Evolutionary conservation across 2,113 vertebrate species (phyloP), one percentile per base, ranked within the genome.

Genomic region (Phalacrocorax carbo): DNA sequence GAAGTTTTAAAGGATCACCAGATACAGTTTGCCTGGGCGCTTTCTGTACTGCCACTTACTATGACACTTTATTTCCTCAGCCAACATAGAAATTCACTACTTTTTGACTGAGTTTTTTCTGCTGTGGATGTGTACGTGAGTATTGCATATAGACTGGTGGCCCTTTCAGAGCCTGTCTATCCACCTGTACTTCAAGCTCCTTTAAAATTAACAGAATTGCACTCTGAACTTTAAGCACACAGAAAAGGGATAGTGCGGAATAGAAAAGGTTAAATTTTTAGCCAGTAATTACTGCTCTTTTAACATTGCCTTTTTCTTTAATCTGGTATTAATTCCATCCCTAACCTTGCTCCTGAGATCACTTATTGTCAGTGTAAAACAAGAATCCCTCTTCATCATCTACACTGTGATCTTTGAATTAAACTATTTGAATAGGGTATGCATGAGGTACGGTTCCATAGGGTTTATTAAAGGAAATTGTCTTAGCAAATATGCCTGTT

Each of bases 381-480:
- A 93, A 95, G 40, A 94, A 95, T 82, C 46, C 26, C 27, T 84
- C 75, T 96, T 85, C 42, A 26, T 96, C 94, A 90, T 96, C 89
- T 91, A 44, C 64, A 48, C 76, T 95, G 29, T 95, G 85, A 97
- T 96, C 95, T 97, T 97, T 72, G 89, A 96, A 94, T 97, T 97
- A 96, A 93, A 89, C 57, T 70, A 7, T 93, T 96, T 96, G 92
- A 96, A 96, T 69, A 54, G 94, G 69, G 58, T 76, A 87, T 48
- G 68, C 38, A 30, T 68, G 75, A 93, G 82, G 92, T 97, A 92
- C 9, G 1, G 93, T 97, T 98, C 98, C 97, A 97, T 71, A 76
- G 96, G 93, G 92, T 98, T 98, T 97, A 97, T 98, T 96, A 97
- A 97, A 98, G 97, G 96, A 98, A 98, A 97, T 97, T 92, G 84